phyloP scores from a whole-genome alignment of 1,140 invertebrate species.

The Drosophila guanche region DNA sequence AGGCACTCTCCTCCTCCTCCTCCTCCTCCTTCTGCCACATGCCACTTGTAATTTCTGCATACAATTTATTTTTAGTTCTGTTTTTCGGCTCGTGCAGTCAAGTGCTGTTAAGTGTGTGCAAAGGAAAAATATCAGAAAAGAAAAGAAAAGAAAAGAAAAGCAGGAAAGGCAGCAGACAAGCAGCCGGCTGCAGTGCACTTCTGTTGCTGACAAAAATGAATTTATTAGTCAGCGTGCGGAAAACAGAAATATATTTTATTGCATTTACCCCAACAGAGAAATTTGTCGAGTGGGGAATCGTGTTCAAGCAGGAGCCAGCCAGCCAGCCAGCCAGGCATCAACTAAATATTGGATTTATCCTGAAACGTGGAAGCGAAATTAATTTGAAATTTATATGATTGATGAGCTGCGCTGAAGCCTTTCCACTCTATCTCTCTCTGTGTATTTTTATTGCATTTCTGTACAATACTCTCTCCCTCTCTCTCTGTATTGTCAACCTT shows the following conservation, averaged over 20 bases:
- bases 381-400: conserved; percentile 19
- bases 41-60: conserved; percentile 33
- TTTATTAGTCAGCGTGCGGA: conserved; percentile 45
- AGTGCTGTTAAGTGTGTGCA: conserved; percentile 38
- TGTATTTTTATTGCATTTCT: too few relatives aligned
- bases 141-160: conserved; percentile 5
- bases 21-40: not conserved
- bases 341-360: conserved; percentile 22
- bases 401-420: too few relatives aligned
- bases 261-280: conserved; percentile 45
- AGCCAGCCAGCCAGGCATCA: conserved; percentile 11
- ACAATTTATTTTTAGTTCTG: conserved; percentile 46
- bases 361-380: conserved; percentile 4
- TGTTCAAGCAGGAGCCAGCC: conserved; percentile 39
- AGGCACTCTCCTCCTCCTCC: too few relatives aligned
- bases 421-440: too few relatives aligned
- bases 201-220: conserved; percentile 51
- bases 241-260: conserved; percentile 37
- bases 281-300: conserved; percentile 43
- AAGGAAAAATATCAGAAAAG: conserved; percentile 4
- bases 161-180: not conserved
- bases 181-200: conserved; percentile 41
- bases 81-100: conserved; percentile 28
- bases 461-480: too few relatives aligned
- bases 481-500: conserved; percentile 23